Percentiles rank a stretch among this genome's conserved stretches.
These are phyloP conservation scores for Nycticebus coucang DNA, from an alignment of 2,113 vertebrate genomes.

Conservation along the genomic window DNA sequence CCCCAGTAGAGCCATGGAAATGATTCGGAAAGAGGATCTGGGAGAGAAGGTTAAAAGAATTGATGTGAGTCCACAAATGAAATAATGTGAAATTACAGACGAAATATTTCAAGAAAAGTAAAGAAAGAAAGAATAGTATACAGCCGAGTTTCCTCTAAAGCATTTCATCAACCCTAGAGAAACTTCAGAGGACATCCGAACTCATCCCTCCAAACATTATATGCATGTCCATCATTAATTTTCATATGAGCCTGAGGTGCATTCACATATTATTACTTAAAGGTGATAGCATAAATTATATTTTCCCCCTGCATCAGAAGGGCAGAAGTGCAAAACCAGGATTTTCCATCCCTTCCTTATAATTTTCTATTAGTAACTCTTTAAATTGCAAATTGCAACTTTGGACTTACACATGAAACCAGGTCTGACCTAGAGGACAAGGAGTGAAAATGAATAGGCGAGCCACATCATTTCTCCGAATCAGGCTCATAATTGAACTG, in stretches of 20 bases:
- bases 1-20: conserved; percentile 43
- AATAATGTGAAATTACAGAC: background rate
- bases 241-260: background rate
- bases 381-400: background rate
- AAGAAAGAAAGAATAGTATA: background rate
- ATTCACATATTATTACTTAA: conserved; percentile 26
- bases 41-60: background rate
- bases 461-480: background rate
- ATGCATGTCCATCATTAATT: background rate
- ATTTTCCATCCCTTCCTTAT: background rate
- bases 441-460: conserved; percentile 4
- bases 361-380: conserved; percentile 40
- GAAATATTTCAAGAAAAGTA: background rate
- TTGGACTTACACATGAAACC: background rate
- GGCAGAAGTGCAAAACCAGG: background rate
- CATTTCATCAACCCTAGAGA: background rate
- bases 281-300: background rate
- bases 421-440: conserved; percentile 1
- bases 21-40: background rate
- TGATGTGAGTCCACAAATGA: background rate
- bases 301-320: background rate
- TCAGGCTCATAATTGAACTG: background rate
- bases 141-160: conserved; percentile 1
- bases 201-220: background rate
- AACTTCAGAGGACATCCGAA: background rate